phyloP scores from a whole-genome alignment of 23 tunicate genomes.

The Halocynthia aurantium region DNA sequence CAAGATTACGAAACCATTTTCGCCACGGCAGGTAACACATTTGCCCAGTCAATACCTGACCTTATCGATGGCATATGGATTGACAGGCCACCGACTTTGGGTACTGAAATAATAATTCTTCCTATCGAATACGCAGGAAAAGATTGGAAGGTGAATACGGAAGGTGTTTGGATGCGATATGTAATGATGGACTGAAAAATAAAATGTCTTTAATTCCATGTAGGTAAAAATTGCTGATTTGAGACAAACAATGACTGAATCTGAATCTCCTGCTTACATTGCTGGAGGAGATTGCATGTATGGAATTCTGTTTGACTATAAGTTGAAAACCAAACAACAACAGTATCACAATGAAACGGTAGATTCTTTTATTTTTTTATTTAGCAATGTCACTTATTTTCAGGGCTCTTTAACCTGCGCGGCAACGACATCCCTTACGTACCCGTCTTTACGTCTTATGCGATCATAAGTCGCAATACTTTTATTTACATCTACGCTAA shows the following conservation, averaged over 20 bases:
- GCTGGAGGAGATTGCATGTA: slow-evolving; percentile 97
- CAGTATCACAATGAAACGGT: background rate
- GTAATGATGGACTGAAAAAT: no score
- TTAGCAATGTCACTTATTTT: background rate
- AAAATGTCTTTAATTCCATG: background rate
- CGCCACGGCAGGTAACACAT: background rate
- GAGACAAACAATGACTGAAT: slow-evolving; percentile 37
- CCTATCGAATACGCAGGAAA: slow-evolving; percentile 71
- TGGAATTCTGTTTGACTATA: slow-evolving; percentile 3
- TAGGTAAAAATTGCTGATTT: slow-evolving; percentile 50
- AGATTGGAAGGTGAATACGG: background rate
- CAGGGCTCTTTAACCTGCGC: slow-evolving; percentile 89
- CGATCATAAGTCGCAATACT: background rate
- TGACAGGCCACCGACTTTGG: slow-evolving; percentile 48
- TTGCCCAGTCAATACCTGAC: slow-evolving; percentile 61
- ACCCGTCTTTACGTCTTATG: slow-evolving; percentile 85
- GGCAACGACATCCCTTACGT: slow-evolving; percentile 93
- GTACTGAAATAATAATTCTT: slow-evolving; percentile 1
- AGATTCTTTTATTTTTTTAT: background rate
- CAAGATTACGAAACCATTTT: slow-evolving; percentile 10
- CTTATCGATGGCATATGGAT: slow-evolving; percentile 70
- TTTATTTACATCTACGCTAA: background rate
- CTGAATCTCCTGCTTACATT: slow-evolving; percentile 41
- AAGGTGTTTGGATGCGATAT: background rate
- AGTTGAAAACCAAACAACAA: background rate